phyloP scores from a whole-genome alignment of 2,888 invertebrate species.

The Synergus laeviventris region DNA sequence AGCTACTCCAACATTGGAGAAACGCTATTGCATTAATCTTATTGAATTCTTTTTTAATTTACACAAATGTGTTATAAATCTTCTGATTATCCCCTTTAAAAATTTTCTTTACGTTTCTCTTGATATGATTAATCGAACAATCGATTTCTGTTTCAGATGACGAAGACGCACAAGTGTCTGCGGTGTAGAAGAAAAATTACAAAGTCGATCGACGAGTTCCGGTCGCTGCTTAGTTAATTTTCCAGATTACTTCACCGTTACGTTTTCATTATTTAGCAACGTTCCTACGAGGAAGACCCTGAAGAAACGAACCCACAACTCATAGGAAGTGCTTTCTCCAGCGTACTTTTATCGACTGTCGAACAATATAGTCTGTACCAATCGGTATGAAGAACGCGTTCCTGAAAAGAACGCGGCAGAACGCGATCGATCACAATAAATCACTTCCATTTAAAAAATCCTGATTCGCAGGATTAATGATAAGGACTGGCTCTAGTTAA shows the following conservation, averaged over 20 bases:
- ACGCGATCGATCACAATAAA: conserved; percentile 24
- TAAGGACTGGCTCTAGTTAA: conserved; percentile 10
- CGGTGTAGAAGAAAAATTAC: conserved; percentile 74
- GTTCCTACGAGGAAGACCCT: conserved; percentile 37
- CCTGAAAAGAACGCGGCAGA: conserved; percentile 22
- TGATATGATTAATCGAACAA: conserved; percentile 58
- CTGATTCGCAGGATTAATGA: conserved; percentile 1
- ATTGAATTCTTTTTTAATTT: neutral
- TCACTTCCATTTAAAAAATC: neutral
- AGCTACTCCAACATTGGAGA: neutral
- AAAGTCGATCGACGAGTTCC: conserved; percentile 47
- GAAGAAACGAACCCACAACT: conserved; percentile 11
- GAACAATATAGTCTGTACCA: conserved; percentile 23
- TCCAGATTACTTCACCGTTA: conserved; percentile 28
- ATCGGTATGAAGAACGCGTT: conserved; percentile 14
- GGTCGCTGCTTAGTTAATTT: conserved; percentile 55
- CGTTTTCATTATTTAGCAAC: conserved; percentile 46
- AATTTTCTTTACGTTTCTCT: conserved; percentile 63
- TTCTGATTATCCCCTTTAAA: conserved; percentile 23
- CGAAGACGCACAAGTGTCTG: conserved; percentile 83
- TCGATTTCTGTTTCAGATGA: conserved; percentile 78
- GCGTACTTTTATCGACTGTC: conserved; percentile 18
- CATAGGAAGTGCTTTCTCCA: conserved; percentile 35
- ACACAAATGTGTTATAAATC: neutral
- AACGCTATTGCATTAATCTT: neutral